These are phyloP conservation scores for Hyperopisus bebe DNA, from an alignment of 2,113 vertebrate species.

Conservation along the genomic window DNA sequence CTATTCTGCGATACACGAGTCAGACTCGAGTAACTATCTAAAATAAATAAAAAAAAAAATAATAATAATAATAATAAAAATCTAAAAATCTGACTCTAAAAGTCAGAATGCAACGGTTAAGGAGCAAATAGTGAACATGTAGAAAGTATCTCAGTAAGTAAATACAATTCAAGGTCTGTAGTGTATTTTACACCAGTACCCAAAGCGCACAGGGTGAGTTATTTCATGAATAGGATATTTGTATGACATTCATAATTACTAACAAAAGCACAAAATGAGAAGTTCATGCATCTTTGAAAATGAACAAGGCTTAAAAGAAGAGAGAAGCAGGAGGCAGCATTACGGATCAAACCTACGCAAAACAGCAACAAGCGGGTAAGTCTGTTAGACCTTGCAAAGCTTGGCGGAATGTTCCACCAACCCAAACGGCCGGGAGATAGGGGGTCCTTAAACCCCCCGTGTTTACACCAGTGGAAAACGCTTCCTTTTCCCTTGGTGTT, in stretches of 20 bases:
- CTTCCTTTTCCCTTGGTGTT: not conserved
- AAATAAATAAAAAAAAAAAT: not conserved
- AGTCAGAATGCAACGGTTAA: not conserved
- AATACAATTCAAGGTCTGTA: not conserved
- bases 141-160: not conserved
- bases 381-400: conserved; percentile 1
- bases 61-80: too few relatives aligned
- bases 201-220: not conserved
- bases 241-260: not conserved
- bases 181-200: not conserved
- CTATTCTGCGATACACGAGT: not conserved
- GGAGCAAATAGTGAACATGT: not conserved
- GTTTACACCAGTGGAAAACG: not conserved
- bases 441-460: not conserved
- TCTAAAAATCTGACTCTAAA: not conserved
- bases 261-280: not conserved
- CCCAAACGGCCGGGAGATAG: not conserved
- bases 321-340: not conserved
- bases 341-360: not conserved
- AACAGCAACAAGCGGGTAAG: not conserved
- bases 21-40: not conserved
- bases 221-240: not conserved
- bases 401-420: not conserved
- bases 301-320: not conserved
- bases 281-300: not conserved